These are phyloP conservation scores for Meiosimyza platycephala DNA, from an alignment of 2,888 invertebrate species.

Conservation along the genomic window DNA sequence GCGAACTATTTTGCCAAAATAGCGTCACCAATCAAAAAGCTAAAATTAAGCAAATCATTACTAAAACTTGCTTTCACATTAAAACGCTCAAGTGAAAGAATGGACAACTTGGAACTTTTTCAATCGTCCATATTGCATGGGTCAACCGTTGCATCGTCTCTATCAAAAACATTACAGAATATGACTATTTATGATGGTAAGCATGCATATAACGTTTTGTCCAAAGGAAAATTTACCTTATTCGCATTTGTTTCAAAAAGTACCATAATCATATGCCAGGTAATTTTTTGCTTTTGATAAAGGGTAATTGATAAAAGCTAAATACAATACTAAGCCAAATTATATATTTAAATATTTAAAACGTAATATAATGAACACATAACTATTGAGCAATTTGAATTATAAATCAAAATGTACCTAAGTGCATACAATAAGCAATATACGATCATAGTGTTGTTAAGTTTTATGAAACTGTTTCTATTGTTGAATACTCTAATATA, in stretches of 20 bases:
- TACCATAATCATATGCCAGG: too few relatives aligned
- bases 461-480: not conserved
- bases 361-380: constrained; percentile 28
- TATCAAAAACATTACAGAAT: constrained; percentile 6
- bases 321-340: too few relatives aligned
- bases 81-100: not conserved
- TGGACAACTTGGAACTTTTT: constrained; percentile 32
- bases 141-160: not conserved
- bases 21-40: not conserved
- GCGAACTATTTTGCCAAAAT: constrained; percentile 2
- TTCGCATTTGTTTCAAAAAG: too few relatives aligned
- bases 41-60: not conserved
- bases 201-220: too few relatives aligned
- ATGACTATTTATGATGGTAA: too few relatives aligned
- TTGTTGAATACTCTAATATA: not conserved
- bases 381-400: not conserved
- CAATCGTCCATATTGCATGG: constrained; percentile 15
- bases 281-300: too few relatives aligned
- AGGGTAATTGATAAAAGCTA: too few relatives aligned
- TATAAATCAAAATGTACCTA: constrained; percentile 17
- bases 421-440: constrained; percentile 19
- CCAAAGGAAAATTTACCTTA: too few relatives aligned
- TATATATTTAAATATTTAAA: not conserved
- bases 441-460: not conserved
- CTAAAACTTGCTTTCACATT: not conserved